Percentiles rank a stretch among this genome's conserved stretches.
phyloP scores from a whole-genome alignment of 2,113 vertebrate genomes.

The Peromyscus polionotus region DNA sequence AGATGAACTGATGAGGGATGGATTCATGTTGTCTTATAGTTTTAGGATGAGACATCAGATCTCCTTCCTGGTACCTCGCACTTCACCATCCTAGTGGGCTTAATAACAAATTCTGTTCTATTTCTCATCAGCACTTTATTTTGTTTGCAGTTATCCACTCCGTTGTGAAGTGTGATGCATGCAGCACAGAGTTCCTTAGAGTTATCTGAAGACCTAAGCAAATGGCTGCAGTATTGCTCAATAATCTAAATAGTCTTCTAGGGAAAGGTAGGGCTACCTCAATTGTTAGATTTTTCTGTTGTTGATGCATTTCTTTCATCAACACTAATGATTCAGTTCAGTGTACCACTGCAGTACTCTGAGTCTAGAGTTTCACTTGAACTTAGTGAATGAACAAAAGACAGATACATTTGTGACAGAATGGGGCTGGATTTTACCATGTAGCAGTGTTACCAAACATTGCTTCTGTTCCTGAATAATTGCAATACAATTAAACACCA shows the following conservation, averaged over 20 bases:
- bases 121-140: not conserved
- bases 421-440: not conserved
- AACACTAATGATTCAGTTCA: not conserved
- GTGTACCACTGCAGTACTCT: not conserved
- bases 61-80: not conserved
- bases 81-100: not conserved
- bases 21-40: not conserved
- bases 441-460: slow-evolving; percentile 66
- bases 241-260: not conserved
- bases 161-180: not conserved
- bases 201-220: not conserved
- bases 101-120: not conserved
- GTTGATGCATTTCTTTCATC: slow-evolving; percentile 32
- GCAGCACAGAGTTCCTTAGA: not conserved
- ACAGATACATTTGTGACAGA: slow-evolving; percentile 50
- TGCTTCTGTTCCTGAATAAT: slow-evolving; percentile 69
- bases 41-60: not conserved
- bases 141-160: not conserved
- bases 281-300: not conserved
- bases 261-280: not conserved
- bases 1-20: not conserved
- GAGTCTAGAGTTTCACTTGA: slow-evolving; percentile 27
- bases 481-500: slow-evolving; percentile 62
- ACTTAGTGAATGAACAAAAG: slow-evolving; percentile 37
- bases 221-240: not conserved